Conservation (phyloP, 2,888 invertebrate species). For the Rhaphigaster nebulosa region DNA sequence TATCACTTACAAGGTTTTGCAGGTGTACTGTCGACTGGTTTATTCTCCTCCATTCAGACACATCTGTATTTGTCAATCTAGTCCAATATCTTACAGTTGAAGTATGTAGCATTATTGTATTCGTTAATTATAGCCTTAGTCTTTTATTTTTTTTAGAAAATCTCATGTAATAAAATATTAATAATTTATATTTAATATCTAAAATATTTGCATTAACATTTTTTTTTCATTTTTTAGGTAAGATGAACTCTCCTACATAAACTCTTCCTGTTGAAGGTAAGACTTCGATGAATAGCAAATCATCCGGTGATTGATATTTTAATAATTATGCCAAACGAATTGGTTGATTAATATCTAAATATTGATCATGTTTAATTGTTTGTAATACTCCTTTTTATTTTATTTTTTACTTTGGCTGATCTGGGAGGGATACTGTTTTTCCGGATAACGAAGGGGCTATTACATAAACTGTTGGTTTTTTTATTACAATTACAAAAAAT, state of each 20-base stretch:
- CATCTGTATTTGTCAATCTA: too few species aligned
- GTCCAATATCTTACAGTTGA: too few species aligned
- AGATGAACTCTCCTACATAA: not conserved
- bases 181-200: not conserved
- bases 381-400: not conserved
- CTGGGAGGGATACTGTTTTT: not conserved
- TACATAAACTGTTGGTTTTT: not conserved
- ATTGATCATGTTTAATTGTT: too few species aligned
- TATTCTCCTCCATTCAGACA: too few species aligned
- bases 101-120: too few species aligned
- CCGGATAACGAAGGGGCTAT: not conserved
- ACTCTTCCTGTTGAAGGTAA: not conserved
- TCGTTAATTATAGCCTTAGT: too few species aligned
- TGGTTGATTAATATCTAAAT: too few species aligned
- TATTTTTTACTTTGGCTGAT: not conserved
- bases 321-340: not conserved
- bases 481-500: not conserved
- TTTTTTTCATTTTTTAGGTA: not conserved
- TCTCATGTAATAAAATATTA: too few species aligned
- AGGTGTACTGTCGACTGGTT: too few species aligned
- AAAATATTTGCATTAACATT: not conserved
- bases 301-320: not conserved
- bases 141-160: too few species aligned
- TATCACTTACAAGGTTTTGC: too few species aligned
- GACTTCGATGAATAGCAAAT: not conserved